These are phyloP conservation scores for Drosophila arizonae DNA, from an alignment of 1,140 invertebrate species.

Conservation along the genomic window DNA sequence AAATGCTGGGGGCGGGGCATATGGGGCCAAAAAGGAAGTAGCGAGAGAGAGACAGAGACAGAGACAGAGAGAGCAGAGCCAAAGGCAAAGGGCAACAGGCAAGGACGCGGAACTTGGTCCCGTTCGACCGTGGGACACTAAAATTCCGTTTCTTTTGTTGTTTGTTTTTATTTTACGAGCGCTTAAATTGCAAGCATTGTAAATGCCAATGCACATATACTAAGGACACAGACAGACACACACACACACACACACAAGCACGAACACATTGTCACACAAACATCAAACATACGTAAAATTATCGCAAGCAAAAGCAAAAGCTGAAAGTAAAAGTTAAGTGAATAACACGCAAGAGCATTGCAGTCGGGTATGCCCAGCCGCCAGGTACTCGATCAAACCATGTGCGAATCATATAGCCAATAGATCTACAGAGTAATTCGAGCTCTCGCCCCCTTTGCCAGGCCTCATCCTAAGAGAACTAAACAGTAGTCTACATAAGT, in stretches of 20 bases:
- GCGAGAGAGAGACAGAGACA: not conserved
- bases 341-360: not conserved
- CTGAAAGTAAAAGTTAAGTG: no score
- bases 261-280: not conserved
- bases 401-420: no score
- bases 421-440: no score
- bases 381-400: no score
- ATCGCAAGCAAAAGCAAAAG: not conserved
- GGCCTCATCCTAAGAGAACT: no score
- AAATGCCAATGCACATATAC: slow-evolving; percentile 30
- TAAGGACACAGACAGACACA: slow-evolving; percentile 2
- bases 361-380: not conserved
- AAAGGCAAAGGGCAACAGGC: not conserved
- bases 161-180: slow-evolving; percentile 47
- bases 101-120: not conserved
- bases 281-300: slow-evolving; percentile 9
- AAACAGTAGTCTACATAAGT: no score
- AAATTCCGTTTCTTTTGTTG: slow-evolving; percentile 36
- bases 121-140: slow-evolving; percentile 28
- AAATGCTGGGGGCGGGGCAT: not conserved
- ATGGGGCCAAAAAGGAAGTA: no score
- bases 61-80: no score
- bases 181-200: slow-evolving; percentile 59
- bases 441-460: no score
- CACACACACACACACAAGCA: slow-evolving; percentile 2